phyloP scores from a whole-genome alignment of 2,888 invertebrate species.

The Zygothrica quintamaculata region DNA sequence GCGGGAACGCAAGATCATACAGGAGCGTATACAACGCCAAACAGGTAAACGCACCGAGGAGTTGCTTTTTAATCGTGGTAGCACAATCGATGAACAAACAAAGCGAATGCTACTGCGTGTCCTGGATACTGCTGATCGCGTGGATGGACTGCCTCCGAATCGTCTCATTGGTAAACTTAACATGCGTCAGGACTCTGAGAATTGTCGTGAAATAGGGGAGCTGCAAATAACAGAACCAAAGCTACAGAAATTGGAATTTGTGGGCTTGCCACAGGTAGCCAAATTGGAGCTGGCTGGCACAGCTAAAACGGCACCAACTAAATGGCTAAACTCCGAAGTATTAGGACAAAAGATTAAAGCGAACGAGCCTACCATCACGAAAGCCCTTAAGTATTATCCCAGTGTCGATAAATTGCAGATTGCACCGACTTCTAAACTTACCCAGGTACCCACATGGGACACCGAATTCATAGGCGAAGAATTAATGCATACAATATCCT shows the following conservation, averaged over 20 bases:
- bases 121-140: conserved; percentile 68
- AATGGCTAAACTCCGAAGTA: conserved; percentile 63
- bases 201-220: conserved; percentile 38
- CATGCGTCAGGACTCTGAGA: conserved; percentile 20
- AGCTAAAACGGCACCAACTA: not conserved
- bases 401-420: conserved; percentile 64
- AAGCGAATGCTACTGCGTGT: conserved; percentile 71
- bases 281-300: conserved; percentile 37
- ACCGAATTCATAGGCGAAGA: conserved; percentile 23
- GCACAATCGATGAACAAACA: conserved; percentile 69
- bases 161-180: conserved; percentile 20
- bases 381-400: conserved; percentile 67
- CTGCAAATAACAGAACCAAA: conserved; percentile 29
- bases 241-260: conserved; percentile 39
- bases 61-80: conserved; percentile 75
- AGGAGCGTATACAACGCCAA: conserved; percentile 52
- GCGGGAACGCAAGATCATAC: conserved; percentile 51
- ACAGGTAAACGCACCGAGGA: conserved; percentile 65
- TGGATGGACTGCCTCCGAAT: conserved; percentile 23
- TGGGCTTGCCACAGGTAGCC: conserved; percentile 46
- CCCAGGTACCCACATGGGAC: not conserved
- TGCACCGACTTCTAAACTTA: conserved; percentile 25
- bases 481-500: conserved; percentile 1
- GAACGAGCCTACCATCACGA: conserved; percentile 47
- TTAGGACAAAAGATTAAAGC: conserved; percentile 46